Evolutionary conservation across 2,888 invertebrate genomes (phyloP).

Genomic region (Adela reaumurella): DNA sequence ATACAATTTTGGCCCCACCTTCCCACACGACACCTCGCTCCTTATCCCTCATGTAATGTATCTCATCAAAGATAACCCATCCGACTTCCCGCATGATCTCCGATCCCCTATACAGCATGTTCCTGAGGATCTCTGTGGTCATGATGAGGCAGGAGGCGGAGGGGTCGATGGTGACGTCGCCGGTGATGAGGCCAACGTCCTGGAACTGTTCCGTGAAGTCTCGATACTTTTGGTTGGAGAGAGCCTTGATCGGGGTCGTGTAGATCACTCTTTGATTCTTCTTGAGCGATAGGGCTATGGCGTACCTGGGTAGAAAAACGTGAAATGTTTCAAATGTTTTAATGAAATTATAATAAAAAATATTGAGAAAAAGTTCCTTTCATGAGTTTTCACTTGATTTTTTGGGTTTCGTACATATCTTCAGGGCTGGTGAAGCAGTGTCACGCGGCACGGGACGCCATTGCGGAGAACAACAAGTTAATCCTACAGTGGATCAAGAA

Average conservation of each 20-base stretch:
- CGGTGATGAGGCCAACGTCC: slow-evolving; percentile 97
- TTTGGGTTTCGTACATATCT: no score
- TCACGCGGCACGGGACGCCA: no score
- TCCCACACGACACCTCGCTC: slow-evolving; percentile 99
- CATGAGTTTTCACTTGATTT: no score
- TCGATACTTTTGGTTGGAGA: slow-evolving; percentile 98
- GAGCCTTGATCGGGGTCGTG: slow-evolving; percentile 98
- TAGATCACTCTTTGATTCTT: slow-evolving; percentile 98
- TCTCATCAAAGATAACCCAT: slow-evolving; percentile 99
- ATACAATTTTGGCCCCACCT: no score
- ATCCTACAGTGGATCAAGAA: no score
- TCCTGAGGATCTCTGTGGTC: slow-evolving; percentile 99
- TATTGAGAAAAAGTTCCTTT: no score
- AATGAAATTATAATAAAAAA: no score
- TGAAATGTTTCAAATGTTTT: no score
- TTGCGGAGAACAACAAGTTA: no score
- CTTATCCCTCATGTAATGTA: slow-evolving; percentile 99
- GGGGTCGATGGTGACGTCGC: slow-evolving; percentile 99
- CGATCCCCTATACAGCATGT: slow-evolving; percentile 97
- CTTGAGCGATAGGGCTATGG: slow-evolving; percentile 90
- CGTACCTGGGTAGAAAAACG: slow-evolving; percentile 60
- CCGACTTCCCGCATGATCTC: slow-evolving; percentile 99
- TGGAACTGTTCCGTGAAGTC: slow-evolving; percentile 96
- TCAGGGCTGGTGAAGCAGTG: no score
- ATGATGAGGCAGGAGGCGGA: slow-evolving; percentile 97